phyloP scores from a whole-genome alignment of 1,140 invertebrate species.

The Drosophila lacertosa region DNA sequence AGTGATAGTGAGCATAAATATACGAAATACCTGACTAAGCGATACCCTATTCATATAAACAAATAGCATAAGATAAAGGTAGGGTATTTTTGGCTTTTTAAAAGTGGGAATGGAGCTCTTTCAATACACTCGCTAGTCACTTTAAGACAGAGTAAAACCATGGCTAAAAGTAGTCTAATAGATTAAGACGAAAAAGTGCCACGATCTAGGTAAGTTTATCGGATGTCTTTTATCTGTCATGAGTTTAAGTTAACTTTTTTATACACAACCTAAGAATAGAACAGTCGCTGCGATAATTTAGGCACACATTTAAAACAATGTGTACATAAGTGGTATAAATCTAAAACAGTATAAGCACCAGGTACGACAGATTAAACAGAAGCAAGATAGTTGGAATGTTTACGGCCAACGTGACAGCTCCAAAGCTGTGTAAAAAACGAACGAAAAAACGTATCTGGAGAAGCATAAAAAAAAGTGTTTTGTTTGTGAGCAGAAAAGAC shows the following conservation, averaged over 20 bases:
- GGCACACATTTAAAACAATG: not conserved
- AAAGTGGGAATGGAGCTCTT: too few species aligned
- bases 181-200: not conserved
- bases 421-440: not conserved
- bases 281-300: constrained; percentile 9
- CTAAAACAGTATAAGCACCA: not conserved
- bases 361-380: not conserved
- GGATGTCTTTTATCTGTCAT: not conserved
- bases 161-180: not conserved
- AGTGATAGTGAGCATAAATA: not conserved
- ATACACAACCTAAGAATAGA: constrained; percentile 8
- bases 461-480: too few species aligned
- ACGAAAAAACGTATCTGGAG: not conserved
- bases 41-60: not conserved
- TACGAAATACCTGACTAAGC: constrained; percentile 3
- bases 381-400: constrained; percentile 2
- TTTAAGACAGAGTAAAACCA: not conserved
- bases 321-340: not conserved
- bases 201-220: not conserved
- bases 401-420: not conserved
- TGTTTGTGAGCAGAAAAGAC: too few species aligned
- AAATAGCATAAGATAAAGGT: too few species aligned
- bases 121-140: too few species aligned
- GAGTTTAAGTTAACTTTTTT: not conserved
- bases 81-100: too few species aligned